Evolutionary conservation across 2,113 vertebrate genomes (phyloP).

Genomic region (Python bivittatus): DNA sequence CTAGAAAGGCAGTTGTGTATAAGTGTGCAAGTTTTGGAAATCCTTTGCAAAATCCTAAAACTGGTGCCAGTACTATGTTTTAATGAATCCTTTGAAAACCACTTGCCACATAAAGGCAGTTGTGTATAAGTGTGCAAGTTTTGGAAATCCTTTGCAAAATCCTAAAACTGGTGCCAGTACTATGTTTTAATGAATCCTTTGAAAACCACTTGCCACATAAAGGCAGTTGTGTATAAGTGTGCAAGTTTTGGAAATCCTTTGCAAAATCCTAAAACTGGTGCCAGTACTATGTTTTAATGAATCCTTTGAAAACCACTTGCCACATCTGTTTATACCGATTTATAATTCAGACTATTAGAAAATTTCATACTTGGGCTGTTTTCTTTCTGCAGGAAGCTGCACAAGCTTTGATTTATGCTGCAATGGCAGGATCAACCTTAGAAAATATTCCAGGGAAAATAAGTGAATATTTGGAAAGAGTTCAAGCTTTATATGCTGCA

Average conservation of each 20-base stretch:
- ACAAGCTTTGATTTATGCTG: conserved; percentile 95
- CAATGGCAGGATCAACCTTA: conserved; percentile 94
- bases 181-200: background rate
- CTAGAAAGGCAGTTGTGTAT: background rate
- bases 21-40: background rate
- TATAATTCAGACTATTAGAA: background rate
- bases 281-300: background rate
- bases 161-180: background rate
- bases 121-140: background rate
- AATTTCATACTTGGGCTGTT: background rate
- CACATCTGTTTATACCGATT: background rate
- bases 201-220: background rate
- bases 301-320: background rate
- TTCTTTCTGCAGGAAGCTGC: conserved; percentile 82
- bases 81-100: background rate
- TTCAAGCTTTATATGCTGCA: conserved; percentile 91
- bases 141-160: background rate
- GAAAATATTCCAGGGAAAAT: conserved; percentile 95
- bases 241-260: background rate
- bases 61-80: background rate
- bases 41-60: background rate
- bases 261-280: background rate
- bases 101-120: background rate
- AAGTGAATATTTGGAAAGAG: conserved; percentile 93
- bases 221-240: background rate